Base-by-base conservation (phyloP, 2,113 vertebrate genomes). In the Petroica traversi region DNA sequence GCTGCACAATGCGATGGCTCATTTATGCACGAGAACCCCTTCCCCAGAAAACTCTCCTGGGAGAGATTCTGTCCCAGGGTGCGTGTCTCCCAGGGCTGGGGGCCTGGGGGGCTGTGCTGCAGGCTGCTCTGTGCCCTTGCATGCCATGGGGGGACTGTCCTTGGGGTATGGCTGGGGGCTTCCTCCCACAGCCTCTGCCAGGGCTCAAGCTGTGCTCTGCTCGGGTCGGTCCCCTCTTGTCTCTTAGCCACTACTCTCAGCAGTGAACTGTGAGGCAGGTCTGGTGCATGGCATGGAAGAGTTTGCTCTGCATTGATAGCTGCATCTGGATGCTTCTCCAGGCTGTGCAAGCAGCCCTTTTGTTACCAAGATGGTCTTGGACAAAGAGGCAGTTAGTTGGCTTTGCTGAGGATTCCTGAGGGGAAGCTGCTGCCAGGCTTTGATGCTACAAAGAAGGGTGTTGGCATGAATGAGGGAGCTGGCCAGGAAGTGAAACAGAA, bases 41-140 rank as follows among this genome's bases (percentile, higher is more conserved):
- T 6, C 4, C 45, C 24, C 28, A 17, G 3, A 49, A 61, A 40
- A 3, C 79, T 48, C 3, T 0, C 54, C 54, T 19, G 54, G 43
- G 31, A 43, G 66, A 57, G 66, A 11, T 24, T 49, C 23, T 51
- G 12, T n/a, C 4, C 1, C 24, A 45, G 63, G 34, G 28, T 31
- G 18, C 0, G 0, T 28, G 48, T 22, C 1, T 63, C 48, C 8
- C 1, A 1, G 52, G 51, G 15, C 29, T 2, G 3, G 11, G 18
- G 28, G 25, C 12, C 25, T 23, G 19, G 1, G 3, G 26, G 25
- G 26, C 26, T 9, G 9, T 33, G 49, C 63, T 72, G 41, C n/a
- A 52, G 76, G 58, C 41, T 59, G 38, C 36, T 83, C 84, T 49
- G 48, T 29, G 22, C 31, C 36, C 15, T 34, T n/a, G 17, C 40